Percentiles rank a stretch among this genome's conserved stretches.
These are phyloP conservation scores for Karalla daura DNA, from an alignment of 2,797 vertebrate species.

Conservation along the genomic window DNA sequence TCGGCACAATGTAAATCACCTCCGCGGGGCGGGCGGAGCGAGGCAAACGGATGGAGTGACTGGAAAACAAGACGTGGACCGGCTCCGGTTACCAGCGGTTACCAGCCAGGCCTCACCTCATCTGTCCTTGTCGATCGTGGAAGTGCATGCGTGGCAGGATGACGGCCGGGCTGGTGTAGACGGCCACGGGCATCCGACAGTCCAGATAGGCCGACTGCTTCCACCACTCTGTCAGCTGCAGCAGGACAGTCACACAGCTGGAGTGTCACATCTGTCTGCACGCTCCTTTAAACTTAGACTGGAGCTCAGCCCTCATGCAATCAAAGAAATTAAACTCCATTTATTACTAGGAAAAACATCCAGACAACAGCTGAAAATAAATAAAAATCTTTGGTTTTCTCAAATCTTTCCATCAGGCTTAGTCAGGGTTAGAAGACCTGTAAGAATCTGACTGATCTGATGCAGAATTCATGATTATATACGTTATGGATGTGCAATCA, in stretches of 20 bases:
- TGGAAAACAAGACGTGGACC: neutral
- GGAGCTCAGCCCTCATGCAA: neutral
- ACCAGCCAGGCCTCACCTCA: slow-evolving; percentile 84
- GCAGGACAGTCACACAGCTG: slow-evolving; percentile 10
- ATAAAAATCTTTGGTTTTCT: too few relatives aligned
- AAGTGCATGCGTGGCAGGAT: slow-evolving; percentile 94
- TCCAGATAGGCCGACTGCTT: slow-evolving; percentile 95
- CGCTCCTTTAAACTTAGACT: neutral
- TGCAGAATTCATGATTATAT: too few relatives aligned
- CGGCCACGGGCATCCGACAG: slow-evolving; percentile 93
- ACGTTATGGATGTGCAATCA: too few relatives aligned
- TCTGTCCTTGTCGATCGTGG: slow-evolving; percentile 94
- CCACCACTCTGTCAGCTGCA: slow-evolving; percentile 96
- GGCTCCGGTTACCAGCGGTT: neutral
- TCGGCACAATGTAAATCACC: slow-evolving; percentile 41
- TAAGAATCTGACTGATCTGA: too few relatives aligned
- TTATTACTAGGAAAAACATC: too few relatives aligned
- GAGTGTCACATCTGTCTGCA: neutral
- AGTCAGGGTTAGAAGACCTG: too few relatives aligned
- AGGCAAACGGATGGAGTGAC: neutral
- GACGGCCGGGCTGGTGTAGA: slow-evolving; percentile 93
- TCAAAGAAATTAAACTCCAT: too few relatives aligned
- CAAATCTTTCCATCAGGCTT: too few relatives aligned
- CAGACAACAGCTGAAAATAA: too few relatives aligned
- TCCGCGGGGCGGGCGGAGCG: too few relatives aligned